Base-by-base conservation (phyloP, 2,797 vertebrate species). In the Enteromius mattozi region DNA sequence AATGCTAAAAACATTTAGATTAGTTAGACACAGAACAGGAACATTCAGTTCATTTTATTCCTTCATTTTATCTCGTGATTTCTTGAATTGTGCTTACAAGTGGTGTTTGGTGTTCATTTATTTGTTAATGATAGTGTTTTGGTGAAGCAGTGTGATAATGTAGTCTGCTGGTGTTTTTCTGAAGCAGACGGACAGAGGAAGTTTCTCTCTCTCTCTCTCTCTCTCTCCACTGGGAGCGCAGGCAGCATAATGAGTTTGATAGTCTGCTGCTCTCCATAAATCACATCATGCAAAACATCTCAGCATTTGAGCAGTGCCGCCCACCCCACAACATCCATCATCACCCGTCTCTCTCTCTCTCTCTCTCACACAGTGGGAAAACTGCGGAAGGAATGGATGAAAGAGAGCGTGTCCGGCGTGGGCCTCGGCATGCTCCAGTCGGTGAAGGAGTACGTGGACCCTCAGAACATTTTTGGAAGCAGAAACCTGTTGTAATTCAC, bases 241-340 rank as follows among this genome's bases (percentile, higher is more conserved):
- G 93, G 92, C 95, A 93, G 96, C 42, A 12, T 42, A 42, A 99
- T 99, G 98, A 99, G 97, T 97, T 97, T 98, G 97, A 98, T 98
- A 97, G 97, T 98, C 97, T 98, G 95, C 96, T 98, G 97, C 96
- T 97, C 97, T 97, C 97, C 97, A 99, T 99, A 99, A 99, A 99
- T 99, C 98, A 99, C 96, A 96, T 95, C 98, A 98, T 98, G 97
- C 97, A 98, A 98, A 99, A 98, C 97, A 99, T 98, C 98, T 98
- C 81, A 86, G 88, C 76, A 33, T 86, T 87, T 86, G 81, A 84
- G 83, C 81, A 85, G 84, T 40, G 83, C 54, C 14, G 97, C 96
- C 96, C 97, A 96, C 97, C 96, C 97, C 97, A 98, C 97, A 97
- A 95, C 98, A 99, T 99, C 98, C 98, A 99, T 99, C 98, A 99